A percentile compares a stretch with the other conserved stretches of the same genome.
These are phyloP conservation scores for Platycnemis pennipes DNA, from an alignment of 2,888 invertebrate species.

Conservation along the genomic window DNA sequence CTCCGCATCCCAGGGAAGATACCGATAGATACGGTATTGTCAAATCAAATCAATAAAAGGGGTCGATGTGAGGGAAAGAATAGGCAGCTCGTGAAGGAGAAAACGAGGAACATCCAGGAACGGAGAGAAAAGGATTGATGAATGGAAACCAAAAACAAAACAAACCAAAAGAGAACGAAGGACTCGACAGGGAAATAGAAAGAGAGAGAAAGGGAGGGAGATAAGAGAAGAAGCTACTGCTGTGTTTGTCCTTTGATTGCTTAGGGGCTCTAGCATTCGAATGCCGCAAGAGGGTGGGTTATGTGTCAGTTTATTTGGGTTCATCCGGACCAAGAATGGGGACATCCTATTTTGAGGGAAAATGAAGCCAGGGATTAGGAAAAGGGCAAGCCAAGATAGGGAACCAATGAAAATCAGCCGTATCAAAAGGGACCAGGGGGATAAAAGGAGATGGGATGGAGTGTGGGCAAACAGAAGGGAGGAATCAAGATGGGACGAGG, in stretches of 20 bases:
- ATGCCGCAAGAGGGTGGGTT: background rate
- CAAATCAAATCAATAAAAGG: background rate
- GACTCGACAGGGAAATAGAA: background rate
- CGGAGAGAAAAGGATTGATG: too few species aligned
- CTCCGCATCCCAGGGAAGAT: too few species aligned
- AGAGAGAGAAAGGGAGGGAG: background rate
- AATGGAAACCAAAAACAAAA: background rate
- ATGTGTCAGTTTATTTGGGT: conserved; percentile 31
- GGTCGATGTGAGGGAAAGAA: background rate
- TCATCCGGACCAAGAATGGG: background rate
- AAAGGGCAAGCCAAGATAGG: background rate
- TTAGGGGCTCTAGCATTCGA: background rate
- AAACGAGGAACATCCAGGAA: background rate
- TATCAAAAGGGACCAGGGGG: background rate
- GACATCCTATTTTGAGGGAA: conserved; percentile 39
- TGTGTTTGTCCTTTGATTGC: background rate
- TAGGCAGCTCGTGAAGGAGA: background rate
- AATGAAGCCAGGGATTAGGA: background rate
- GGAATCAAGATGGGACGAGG: background rate
- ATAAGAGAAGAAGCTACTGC: background rate
- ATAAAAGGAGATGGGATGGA: background rate
- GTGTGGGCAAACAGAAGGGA: conserved; percentile 1
- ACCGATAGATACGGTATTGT: background rate
- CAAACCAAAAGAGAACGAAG: background rate
- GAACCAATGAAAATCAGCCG: conserved; percentile 19